A percentile compares a stretch with the other conserved stretches of the same genome.
These are phyloP conservation scores for Diprion similis DNA, from an alignment of 1,140 invertebrate genomes.

Conservation along the genomic window DNA sequence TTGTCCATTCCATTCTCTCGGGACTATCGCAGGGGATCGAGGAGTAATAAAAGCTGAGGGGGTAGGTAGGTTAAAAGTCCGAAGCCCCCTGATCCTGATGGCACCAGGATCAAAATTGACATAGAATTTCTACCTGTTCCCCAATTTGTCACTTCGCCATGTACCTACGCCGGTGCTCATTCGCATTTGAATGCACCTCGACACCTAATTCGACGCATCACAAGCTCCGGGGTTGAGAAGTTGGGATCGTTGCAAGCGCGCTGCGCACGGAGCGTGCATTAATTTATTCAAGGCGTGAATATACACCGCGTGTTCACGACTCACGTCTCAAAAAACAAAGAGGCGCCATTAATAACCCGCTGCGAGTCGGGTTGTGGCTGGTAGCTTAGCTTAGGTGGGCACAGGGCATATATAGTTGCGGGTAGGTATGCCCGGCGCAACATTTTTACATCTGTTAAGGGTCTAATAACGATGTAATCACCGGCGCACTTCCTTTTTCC, in stretches of 20 bases:
- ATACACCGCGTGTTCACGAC: slow-evolving; percentile 26
- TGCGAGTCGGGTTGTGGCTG: slow-evolving; percentile 15
- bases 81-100: too few relatives aligned
- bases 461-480: slow-evolving; percentile 47
- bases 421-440: slow-evolving; percentile 35
- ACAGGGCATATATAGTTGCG: too few relatives aligned
- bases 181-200: slow-evolving; percentile 43
- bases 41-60: too few relatives aligned
- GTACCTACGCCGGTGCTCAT: slow-evolving; percentile 32
- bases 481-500: too few relatives aligned
- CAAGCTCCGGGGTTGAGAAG: slow-evolving; percentile 14
- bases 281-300: slow-evolving; percentile 44
- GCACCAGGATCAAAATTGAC: too few relatives aligned
- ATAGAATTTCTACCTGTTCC: slow-evolving; percentile 34
- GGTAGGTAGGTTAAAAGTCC: too few relatives aligned
- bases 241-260: too few relatives aligned
- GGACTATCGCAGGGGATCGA: too few relatives aligned
- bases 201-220: slow-evolving; percentile 40
- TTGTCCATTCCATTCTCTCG: too few relatives aligned
- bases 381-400: too few relatives aligned
- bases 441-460: slow-evolving; percentile 47
- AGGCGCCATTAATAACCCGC: slow-evolving; percentile 54
- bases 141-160: slow-evolving; percentile 45
- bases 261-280: slow-evolving; percentile 39
- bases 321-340: slow-evolving; percentile 42